Evolutionary conservation across 2,888 invertebrate genomes (phyloP), one percentile per base, ranked within the genome.

Genomic region (Phaedon cochleariae): DNA sequence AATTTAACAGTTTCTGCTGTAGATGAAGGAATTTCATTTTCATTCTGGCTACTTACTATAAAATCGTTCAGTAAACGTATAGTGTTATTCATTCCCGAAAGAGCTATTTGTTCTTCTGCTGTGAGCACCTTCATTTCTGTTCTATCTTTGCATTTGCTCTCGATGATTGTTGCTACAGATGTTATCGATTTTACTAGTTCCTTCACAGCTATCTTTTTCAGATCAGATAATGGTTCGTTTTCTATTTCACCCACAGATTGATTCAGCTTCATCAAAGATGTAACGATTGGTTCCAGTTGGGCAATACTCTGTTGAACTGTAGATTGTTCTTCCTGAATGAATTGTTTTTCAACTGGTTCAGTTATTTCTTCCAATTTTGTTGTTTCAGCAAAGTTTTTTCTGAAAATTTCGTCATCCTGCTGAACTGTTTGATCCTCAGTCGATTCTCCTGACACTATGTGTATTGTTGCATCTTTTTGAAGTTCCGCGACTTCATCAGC

Each of bases 171-270:
- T 64, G 80, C 75, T 15, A 81, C 63, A n/a, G 72, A 70, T 21
- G 65, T 63, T 9, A 81, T 72, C 2, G 80, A 80, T 70, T 79
- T 81, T 66, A 82, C 75, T 51, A 83, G 67, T 62, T 82, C 82
- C 6, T 53, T 65, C 9, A 80, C 45, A 20, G 80, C 76, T 15
- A 72, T 71, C 61, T 74, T 72, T 62, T 77, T 78, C 51, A 73
- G 76, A 20, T 78, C 76, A 5, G 71, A 69, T 9, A 71, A 70
- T 15, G 70, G 76, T 72, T 80, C 76, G 2, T 76, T 72, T 63
- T 77, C 75, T 29, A 83, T 75, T 7, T 73, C 57, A n/a, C 64
- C 59, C 37, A 82, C 71, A 1, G 80, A 76, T 18, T 69, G 64
- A 46, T 76, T 72, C 12, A 83, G 67, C 15, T 62, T 68, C 21